These are phyloP conservation scores for Drosophila teissieri DNA, from an alignment of 1,140 invertebrate genomes.

Conservation along the genomic window DNA sequence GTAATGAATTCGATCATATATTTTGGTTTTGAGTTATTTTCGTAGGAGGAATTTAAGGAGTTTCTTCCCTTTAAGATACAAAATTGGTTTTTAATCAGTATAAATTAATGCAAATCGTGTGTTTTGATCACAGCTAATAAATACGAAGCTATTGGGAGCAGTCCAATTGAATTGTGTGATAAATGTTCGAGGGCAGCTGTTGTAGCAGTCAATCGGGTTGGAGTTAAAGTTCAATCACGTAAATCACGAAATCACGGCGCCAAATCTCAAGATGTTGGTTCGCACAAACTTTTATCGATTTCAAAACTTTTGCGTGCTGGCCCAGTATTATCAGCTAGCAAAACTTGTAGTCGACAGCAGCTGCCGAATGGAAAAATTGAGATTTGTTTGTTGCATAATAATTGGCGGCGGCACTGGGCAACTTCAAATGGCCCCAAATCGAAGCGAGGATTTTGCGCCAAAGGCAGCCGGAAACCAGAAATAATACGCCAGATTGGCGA, in stretches of 20 bases:
- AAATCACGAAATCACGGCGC: conserved; percentile 29
- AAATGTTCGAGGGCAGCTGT: conserved; percentile 45
- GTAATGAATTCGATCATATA: background rate
- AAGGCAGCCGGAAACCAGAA: conserved; percentile 12
- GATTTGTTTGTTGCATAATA: conserved; percentile 73
- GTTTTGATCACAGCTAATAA: background rate
- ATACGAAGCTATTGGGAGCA: conserved; percentile 13
- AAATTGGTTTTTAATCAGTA: background rate
- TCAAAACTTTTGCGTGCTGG: conserved; percentile 64
- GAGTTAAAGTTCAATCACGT: conserved; percentile 70
- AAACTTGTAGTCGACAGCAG: conserved; percentile 64
- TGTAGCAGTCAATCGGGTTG: conserved; percentile 57
- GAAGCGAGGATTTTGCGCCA: conserved; percentile 12
- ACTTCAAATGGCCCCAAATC: conserved; percentile 58
- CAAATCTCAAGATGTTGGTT: conserved; percentile 15
- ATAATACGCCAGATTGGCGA: conserved; percentile 16
- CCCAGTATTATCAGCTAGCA: conserved; percentile 66
- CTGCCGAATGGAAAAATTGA: conserved; percentile 57
- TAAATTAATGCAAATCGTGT: too few species aligned
- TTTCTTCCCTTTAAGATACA: too few species aligned
- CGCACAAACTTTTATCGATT: conserved; percentile 72
- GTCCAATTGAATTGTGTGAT: conserved; percentile 28
- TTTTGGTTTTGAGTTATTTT: background rate
- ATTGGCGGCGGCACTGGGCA: conserved; percentile 30
- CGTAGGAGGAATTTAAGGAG: background rate